A percentile compares a stretch with the other conserved stretches of the same genome.
Conservation (phyloP, 1,140 invertebrate genomes). For the Hylaeus anthracinus region DNA sequence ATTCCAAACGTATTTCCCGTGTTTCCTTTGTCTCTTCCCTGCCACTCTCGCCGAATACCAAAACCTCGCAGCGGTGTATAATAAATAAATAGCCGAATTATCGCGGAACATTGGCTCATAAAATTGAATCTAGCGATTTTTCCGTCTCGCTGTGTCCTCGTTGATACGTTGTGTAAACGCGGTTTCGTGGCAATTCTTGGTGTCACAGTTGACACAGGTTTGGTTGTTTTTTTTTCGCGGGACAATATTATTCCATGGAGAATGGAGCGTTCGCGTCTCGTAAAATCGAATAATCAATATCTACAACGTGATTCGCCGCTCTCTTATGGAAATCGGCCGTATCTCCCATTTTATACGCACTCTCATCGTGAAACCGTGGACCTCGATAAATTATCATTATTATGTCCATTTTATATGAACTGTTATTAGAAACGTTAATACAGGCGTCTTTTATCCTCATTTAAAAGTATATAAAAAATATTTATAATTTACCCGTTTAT, state of each 20-base stretch:
- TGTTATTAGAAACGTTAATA: too few relatives aligned
- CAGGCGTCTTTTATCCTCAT: too few relatives aligned
- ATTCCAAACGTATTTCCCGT: conserved; percentile 26
- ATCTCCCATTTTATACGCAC: conserved; percentile 26
- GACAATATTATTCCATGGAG: conserved; percentile 30
- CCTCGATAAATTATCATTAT: conserved; percentile 20
- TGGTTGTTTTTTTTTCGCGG: conserved; percentile 22
- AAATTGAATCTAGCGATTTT: conserved; percentile 15
- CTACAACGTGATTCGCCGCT: conserved; percentile 42
- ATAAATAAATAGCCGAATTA: neutral
- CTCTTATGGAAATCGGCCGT: conserved; percentile 52
- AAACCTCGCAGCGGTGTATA: neutral
- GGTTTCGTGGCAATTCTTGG: neutral
- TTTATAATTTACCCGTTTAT: too few relatives aligned
- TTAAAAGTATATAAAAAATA: too few relatives aligned
- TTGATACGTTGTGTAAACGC: conserved; percentile 21
- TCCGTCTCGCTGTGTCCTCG: neutral
- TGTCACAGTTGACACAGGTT: conserved; percentile 16
- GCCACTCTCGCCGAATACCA: neutral
- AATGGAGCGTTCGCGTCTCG: conserved; percentile 14
- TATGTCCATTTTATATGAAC: too few relatives aligned
- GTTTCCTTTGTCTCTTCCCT: neutral
- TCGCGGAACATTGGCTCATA: neutral
- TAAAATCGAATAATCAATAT: conserved; percentile 59
- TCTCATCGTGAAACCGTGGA: conserved; percentile 12